Evolutionary conservation across 2,113 vertebrate genomes (phyloP).

Genomic region (Esox niger): DNA sequence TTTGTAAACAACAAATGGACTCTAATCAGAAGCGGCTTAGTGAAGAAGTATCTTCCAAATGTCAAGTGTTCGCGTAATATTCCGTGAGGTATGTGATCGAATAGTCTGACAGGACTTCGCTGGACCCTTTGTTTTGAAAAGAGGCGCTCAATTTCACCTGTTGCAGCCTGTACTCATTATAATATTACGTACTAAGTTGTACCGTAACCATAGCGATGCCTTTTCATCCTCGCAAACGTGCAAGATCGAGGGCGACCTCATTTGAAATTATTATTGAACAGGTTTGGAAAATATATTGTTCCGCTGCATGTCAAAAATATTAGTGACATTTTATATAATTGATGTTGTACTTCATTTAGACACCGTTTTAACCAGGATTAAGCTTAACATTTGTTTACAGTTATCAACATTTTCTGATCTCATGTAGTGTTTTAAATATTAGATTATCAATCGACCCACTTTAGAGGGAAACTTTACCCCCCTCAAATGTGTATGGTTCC

Average conservation of each 20-base stretch:
- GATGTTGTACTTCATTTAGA: neutral
- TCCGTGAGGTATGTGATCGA: neutral
- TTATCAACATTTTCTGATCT: neutral
- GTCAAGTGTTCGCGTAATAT: neutral
- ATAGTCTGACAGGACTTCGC: conserved; percentile 41
- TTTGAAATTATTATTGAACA: neutral
- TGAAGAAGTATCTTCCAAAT: neutral
- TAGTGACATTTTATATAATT: neutral
- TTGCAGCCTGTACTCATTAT: conserved; percentile 49
- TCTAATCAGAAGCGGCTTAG: neutral
- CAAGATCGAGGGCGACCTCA: conserved; percentile 4
- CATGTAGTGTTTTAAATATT: neutral
- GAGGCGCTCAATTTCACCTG: conserved; percentile 54
- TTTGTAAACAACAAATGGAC: neutral
- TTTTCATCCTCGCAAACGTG: conserved; percentile 2
- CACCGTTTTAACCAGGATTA: neutral
- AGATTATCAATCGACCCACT: neutral
- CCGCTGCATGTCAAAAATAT: neutral
- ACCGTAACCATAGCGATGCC: conserved; percentile 54
- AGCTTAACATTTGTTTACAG: neutral
- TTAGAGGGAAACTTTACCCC: no score
- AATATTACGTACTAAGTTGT: conserved; percentile 19
- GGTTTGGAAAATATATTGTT: neutral
- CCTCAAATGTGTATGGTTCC: no score
- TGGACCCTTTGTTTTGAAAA: conserved; percentile 55